Base-by-base conservation (phyloP, 2,888 invertebrate genomes). In the Muscina levida region DNA sequence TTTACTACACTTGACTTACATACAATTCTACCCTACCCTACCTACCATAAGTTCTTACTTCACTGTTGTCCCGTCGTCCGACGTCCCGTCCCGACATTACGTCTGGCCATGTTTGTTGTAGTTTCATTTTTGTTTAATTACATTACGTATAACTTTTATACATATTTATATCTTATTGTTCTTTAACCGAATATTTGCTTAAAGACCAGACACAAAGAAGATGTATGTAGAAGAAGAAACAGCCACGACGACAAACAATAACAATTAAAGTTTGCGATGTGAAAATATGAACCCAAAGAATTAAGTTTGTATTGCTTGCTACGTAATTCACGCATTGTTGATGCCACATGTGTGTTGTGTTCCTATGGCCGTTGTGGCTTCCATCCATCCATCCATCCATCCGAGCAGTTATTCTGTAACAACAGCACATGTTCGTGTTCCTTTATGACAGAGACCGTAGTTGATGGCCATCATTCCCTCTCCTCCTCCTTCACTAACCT, bases 181-280 rank as follows among this genome's bases (percentile, higher is more conserved):
- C 31, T 62, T 22, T 59, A 22, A 46, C 26, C 37, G 46, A 72
- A 67, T 68, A 31, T 53, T 26, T 67, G 46, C 48, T 19, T 10
- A 26, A 24, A 46, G 44, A 80, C 48, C 19, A 53, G 51, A 62
- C 19, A 68, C 2, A 57, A 75, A 72, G 31, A 13, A 67, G 13
- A n/a, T n/a, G n/a, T n/a, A n/a, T n/a, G n/a, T n/a, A n/a, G n/a
- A n/a, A n/a, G n/a, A n/a, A n/a, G n/a, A n/a, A n/a, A n/a, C n/a
- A n/a, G n/a, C n/a, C n/a, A 26, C 13, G 48, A 67, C 26, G 26
- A 59, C 17, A 65, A 76, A 22, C 65, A 51, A 74, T 56, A 71
- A 62, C 44, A 77, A 74, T 67, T 71, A 68, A 71, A 66, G 62
- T 42, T 65, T 66, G 71, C 53, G 19, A 73, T 73, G 77, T 80